Percentiles rank a stretch among this genome's conserved stretches.
phyloP scores from a whole-genome alignment of 2,888 invertebrate species.

The Cryptosula pallasiana region DNA sequence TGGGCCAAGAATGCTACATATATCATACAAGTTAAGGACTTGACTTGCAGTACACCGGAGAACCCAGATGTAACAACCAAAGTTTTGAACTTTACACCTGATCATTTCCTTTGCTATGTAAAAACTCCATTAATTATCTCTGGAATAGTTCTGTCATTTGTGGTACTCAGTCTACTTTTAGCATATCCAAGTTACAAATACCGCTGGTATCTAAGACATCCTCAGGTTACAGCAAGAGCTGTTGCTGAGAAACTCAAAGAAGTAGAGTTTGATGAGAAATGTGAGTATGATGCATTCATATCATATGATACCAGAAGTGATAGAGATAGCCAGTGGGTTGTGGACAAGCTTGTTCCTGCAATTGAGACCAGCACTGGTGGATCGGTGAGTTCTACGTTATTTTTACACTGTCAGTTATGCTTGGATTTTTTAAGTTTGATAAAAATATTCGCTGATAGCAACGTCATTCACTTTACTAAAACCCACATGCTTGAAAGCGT shows the following conservation, averaged over 20 bases:
- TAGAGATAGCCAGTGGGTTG: not conserved
- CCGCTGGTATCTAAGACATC: conserved; percentile 12
- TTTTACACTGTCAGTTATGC: too few species aligned
- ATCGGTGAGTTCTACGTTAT: too few species aligned
- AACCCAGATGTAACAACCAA: not conserved
- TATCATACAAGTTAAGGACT: not conserved
- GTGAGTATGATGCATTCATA: conserved; percentile 11
- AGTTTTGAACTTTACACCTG: not conserved
- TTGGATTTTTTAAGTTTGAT: too few species aligned
- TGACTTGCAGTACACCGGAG: not conserved
- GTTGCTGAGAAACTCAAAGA: not conserved
- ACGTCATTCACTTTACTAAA: too few species aligned
- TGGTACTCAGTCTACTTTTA: not conserved
- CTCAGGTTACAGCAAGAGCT: not conserved
- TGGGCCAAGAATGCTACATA: not conserved
- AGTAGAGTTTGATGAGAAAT: conserved; percentile 6
- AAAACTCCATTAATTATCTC: not conserved
- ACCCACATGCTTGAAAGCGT: too few species aligned
- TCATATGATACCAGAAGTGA: not conserved
- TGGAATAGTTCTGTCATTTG: not conserved
- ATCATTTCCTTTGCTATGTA: conserved; percentile 1
- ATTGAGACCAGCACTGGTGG: too few species aligned
- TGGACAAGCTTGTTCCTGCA: not conserved
- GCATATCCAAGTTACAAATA: not conserved
- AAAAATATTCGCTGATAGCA: too few species aligned